Evolutionary conservation across 1,140 invertebrate genomes (phyloP), one percentile per base, ranked within the genome.

Genomic region (Hyles euphorbiae): DNA sequence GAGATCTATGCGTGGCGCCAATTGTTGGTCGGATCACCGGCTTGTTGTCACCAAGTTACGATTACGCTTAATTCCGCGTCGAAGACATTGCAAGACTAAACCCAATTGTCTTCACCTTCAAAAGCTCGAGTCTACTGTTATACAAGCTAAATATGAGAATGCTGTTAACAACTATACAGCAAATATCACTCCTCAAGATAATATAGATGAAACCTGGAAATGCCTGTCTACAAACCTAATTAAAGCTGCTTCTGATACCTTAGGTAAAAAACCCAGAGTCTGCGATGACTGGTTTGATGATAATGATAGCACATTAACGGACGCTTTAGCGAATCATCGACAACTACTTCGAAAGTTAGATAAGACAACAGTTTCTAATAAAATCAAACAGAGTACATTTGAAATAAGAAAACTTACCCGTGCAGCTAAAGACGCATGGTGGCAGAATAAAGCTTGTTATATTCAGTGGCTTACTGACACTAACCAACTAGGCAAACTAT

Each of bases 231-330:
- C 22, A 22, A 22, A 22, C 2, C 22, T 22, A 22, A 22, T 22
- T 22, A 22, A 47, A 5, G 22, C 46, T 5, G 46, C 46, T 10
- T 11, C 5, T 8, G 10, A 47, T 11, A 10, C 4, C 5, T 10
- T 10, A 8, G n/a, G 46, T 12, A 5, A 8, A 5, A 47, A 47
- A 47, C 46, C 46, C 4, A 10, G 46, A 47, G 46, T 10, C 46
- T 10, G 4, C 22, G 46, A 47, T 11, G 46, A 47, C 22, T 47
- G 10, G 46, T 47, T 47, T 47, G 46, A 47, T 47, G 46, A 47
- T 11, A 47, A 47, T 12, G 46, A 7, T 10, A 47, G 22, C 10
- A 4, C 4, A 10, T 8, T 47, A 10, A 47, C 5, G 4, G 10
- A 47, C 5, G 46, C 46, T 47, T 8, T 47, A 47, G 5, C 5